Evolutionary conservation across 1,140 invertebrate genomes (phyloP).

Genomic region (Antheraea mylitta): DNA sequence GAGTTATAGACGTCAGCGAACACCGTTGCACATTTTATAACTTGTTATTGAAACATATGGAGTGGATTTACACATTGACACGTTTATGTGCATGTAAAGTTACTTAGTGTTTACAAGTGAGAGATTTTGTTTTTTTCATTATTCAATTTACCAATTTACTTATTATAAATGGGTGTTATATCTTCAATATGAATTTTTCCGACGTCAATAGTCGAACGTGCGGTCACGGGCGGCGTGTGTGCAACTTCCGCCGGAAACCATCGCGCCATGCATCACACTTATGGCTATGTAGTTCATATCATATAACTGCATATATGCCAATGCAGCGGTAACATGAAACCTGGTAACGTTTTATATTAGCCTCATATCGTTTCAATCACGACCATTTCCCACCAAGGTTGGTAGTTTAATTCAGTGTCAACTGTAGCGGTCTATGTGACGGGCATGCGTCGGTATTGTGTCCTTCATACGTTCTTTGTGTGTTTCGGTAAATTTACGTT

Average conservation of each 20-base stretch:
- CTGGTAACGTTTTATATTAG: conserved; percentile 12
- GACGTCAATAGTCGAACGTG: conserved; percentile 18
- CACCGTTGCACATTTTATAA: too few species aligned
- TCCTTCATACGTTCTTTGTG: conserved; percentile 28
- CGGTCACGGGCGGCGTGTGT: conserved; percentile 67
- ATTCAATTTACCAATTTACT: neutral
- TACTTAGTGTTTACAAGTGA: too few species aligned
- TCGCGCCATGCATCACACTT: conserved; percentile 42
- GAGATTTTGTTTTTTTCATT: too few species aligned
- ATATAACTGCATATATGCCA: conserved; percentile 2
- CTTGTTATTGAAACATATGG: too few species aligned
- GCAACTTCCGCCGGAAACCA: conserved; percentile 72
- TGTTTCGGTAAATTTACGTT: conserved; percentile 34
- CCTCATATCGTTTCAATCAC: conserved; percentile 29
- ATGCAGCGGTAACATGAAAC: conserved; percentile 31
- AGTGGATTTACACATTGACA: too few species aligned
- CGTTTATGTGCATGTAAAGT: too few species aligned
- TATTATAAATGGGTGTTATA: neutral
- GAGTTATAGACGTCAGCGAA: too few species aligned
- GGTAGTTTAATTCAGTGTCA: conserved; percentile 45
- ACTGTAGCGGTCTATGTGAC: conserved; percentile 32
- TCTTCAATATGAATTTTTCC: neutral
- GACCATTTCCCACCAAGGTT: conserved; percentile 41
- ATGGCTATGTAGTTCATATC: conserved; percentile 31
- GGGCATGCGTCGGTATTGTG: conserved; percentile 36